These are phyloP conservation scores for Eriocheir sinensis DNA, from an alignment of 1,140 invertebrate genomes.

Conservation along the genomic window DNA sequence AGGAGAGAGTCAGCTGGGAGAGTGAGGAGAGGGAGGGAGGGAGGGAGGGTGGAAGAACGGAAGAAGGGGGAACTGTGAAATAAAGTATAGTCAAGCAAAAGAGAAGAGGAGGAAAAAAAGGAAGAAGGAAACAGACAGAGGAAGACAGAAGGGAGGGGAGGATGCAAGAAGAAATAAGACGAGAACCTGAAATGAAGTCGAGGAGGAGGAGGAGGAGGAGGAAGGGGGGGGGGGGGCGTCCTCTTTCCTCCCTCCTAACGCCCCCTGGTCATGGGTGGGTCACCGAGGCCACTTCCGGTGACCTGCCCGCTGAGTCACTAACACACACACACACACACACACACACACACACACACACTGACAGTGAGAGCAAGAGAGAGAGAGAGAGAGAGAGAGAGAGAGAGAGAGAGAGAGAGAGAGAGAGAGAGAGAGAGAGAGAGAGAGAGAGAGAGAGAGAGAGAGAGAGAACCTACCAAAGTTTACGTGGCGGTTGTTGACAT, in stretches of 20 bases:
- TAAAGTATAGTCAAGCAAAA: not conserved
- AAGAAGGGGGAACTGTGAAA: constrained; percentile 12
- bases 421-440: constrained; percentile 26
- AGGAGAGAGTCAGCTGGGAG: not conserved
- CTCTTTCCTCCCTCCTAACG: too few relatives aligned
- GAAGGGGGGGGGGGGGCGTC: constrained; percentile 2
- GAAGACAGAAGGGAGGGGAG: constrained; percentile 27
- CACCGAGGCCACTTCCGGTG: constrained; percentile 8
- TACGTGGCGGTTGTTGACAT: constrained; percentile 13
- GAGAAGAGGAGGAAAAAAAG: not conserved
- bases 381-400: constrained; percentile 42
- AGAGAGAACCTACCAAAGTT: not conserved
- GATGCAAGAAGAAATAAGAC: constrained; percentile 3
- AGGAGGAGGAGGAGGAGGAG: constrained; percentile 31
- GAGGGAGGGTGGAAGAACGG: constrained; percentile 32
- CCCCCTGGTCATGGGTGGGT: not conserved
- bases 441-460: constrained; percentile 22
- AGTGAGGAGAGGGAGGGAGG: not conserved
- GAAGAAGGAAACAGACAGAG: not conserved
- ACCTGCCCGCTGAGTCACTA: constrained; percentile 19
- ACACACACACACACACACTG: not conserved
- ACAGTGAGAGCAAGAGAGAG: too few relatives aligned
- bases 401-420: constrained; percentile 48
- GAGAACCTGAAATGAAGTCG: not conserved
- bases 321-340: not conserved